phyloP scores from a whole-genome alignment of 2,113 vertebrate species.

The Callionymus lyra region DNA sequence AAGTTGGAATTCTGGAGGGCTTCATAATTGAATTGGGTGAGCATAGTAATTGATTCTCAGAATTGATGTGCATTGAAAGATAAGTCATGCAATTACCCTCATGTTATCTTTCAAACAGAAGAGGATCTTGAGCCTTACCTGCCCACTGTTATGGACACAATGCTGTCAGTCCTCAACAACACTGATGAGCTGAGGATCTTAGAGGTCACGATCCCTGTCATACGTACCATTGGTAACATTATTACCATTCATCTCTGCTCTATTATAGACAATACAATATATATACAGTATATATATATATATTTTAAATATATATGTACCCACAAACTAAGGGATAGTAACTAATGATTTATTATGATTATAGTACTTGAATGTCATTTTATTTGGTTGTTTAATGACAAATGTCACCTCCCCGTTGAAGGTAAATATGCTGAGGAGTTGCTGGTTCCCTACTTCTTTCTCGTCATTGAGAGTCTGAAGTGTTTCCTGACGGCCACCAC shows the following conservation, averaged over 20 bases:
- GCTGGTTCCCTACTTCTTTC: slow-evolving; percentile 76
- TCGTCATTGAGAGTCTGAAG: slow-evolving; percentile 75
- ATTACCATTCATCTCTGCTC: too few relatives aligned
- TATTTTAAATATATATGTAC: too few relatives aligned
- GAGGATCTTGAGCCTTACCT: slow-evolving; percentile 77
- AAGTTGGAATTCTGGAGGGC: slow-evolving; percentile 85
- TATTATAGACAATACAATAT: too few relatives aligned
- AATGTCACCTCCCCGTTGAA: slow-evolving; percentile 22
- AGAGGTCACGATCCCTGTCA: slow-evolving; percentile 76
- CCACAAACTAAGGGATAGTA: too few relatives aligned
- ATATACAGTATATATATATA: too few relatives aligned
- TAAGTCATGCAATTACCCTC: background rate
- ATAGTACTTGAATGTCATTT: too few relatives aligned
- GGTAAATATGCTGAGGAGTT: slow-evolving; percentile 77
- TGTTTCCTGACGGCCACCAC: slow-evolving; percentile 69
- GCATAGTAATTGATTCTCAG: background rate
- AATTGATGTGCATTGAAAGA: too few relatives aligned
- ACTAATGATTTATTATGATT: too few relatives aligned
- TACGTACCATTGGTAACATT: slow-evolving; percentile 77
- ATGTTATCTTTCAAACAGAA: slow-evolving; percentile 47
- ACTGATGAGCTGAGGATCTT: slow-evolving; percentile 68
- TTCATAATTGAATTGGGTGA: slow-evolving; percentile 83
- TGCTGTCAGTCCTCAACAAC: slow-evolving; percentile 70
- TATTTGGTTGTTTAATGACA: too few relatives aligned
- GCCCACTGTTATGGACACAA: slow-evolving; percentile 80